Evolutionary conservation across 2,888 invertebrate species (phyloP).

Genomic region (Drosophila robusta): DNA sequence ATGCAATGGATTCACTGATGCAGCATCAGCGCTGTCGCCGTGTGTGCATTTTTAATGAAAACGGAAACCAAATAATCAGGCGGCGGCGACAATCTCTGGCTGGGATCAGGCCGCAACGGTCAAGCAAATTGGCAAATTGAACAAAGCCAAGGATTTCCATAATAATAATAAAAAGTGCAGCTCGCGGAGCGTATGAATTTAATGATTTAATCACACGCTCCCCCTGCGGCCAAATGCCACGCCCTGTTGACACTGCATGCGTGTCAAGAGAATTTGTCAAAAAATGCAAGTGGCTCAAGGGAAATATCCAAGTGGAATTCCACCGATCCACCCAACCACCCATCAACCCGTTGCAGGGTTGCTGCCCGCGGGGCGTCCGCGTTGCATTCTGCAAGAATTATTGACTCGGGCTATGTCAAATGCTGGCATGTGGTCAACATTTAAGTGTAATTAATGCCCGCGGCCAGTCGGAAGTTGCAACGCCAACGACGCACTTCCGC

Average conservation of each 20-base stretch:
- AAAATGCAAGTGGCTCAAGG: constrained; percentile 77
- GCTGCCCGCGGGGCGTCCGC: constrained; percentile 32
- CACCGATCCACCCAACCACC: constrained; percentile 14
- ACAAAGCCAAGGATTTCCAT: constrained; percentile 64
- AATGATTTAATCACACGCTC: constrained; percentile 83
- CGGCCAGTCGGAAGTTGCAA: constrained; percentile 77
- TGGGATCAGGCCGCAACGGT: constrained; percentile 57
- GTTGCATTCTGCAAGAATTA: constrained; percentile 62
- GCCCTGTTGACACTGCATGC: constrained; percentile 81
- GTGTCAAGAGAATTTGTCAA: constrained; percentile 80
- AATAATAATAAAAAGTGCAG: constrained; percentile 72
- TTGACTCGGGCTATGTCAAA: constrained; percentile 74
- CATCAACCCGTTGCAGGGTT: constrained; percentile 7
- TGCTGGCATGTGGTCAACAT: constrained; percentile 85
- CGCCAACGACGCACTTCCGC: constrained; percentile 61
- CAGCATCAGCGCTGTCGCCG: constrained; percentile 33
- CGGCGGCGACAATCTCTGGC: constrained; percentile 69
- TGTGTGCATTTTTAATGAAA: constrained; percentile 77
- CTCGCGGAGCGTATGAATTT: constrained; percentile 83
- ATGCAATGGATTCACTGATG: constrained; percentile 58
- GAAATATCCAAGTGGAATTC: constrained; percentile 71
- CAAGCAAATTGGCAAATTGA: constrained; percentile 64
- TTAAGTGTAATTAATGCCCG: constrained; percentile 85
- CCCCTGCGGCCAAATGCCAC: constrained; percentile 47
- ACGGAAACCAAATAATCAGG: constrained; percentile 78